These are phyloP conservation scores for Holothuria scabra DNA, from an alignment of 53 echinoderm and acorn worm genomes.

Conservation along the genomic window DNA sequence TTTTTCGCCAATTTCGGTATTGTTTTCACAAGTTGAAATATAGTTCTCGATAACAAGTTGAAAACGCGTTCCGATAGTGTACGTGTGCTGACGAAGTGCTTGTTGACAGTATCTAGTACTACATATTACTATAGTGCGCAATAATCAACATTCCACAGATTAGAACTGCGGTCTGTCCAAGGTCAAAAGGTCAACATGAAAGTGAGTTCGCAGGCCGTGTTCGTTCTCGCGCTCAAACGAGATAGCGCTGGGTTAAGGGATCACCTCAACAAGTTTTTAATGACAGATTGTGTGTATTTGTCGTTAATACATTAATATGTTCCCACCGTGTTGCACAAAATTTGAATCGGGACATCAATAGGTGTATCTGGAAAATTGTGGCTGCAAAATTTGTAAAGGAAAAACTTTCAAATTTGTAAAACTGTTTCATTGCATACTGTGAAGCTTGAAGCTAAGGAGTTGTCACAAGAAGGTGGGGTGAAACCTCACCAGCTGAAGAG, in stretches of 20 bases:
- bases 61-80: slow-evolving; percentile 4
- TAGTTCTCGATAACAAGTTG: background rate
- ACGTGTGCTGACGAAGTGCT: slow-evolving; percentile 39
- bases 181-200: slow-evolving; percentile 46
- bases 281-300: too few relatives aligned
- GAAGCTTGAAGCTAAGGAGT: too few relatives aligned
- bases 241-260: slow-evolving; percentile 6
- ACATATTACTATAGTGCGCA: slow-evolving; percentile 33
- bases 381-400: too few relatives aligned
- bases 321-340: too few relatives aligned
- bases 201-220: background rate
- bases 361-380: too few relatives aligned
- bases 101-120: slow-evolving; percentile 17
- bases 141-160: slow-evolving; percentile 50
- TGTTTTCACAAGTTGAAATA: slow-evolving; percentile 35
- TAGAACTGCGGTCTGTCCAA: slow-evolving; percentile 35
- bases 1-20: slow-evolving; percentile 34
- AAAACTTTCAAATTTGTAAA: too few relatives aligned
- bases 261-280: slow-evolving; percentile 7
- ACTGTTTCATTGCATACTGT: too few relatives aligned
- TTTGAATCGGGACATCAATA: too few relatives aligned
- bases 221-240: slow-evolving; percentile 42
- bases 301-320: too few relatives aligned
- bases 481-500: too few relatives aligned
- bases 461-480: too few relatives aligned